Conservation (phyloP, 2,888 invertebrate genomes). For the Epicampocera succincta region DNA sequence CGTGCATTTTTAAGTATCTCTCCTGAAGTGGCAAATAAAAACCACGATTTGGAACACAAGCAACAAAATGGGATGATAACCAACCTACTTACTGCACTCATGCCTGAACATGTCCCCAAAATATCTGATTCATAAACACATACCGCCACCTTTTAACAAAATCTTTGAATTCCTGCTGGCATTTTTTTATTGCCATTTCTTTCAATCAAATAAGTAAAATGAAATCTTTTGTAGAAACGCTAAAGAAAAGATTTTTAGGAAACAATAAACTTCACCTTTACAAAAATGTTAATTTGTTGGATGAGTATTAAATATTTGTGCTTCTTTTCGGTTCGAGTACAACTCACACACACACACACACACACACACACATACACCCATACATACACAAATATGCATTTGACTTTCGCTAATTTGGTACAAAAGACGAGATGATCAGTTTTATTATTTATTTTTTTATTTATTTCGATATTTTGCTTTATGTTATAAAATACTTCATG, state of each 20-base stretch:
- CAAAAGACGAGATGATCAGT: conserved; percentile 60
- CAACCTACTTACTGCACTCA: conserved; percentile 20
- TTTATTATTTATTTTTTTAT: conserved; percentile 47
- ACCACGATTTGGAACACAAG: conserved; percentile 13
- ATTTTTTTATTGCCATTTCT: conserved; percentile 19
- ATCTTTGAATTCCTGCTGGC: conserved; percentile 5
- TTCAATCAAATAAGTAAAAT: conserved; percentile 15
- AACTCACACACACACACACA: conserved; percentile 20
- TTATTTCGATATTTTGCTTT: conserved; percentile 32
- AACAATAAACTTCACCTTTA: conserved; percentile 56
- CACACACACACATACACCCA: conserved; percentile 20
- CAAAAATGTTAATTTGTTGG: conserved; percentile 33
- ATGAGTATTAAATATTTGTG: conserved; percentile 56
- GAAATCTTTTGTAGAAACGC: conserved; percentile 22
- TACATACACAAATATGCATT: background rate
- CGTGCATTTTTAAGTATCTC: background rate
- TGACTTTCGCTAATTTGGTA: conserved; percentile 68
- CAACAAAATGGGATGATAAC: conserved; percentile 29
- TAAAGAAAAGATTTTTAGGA: background rate
- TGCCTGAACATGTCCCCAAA: conserved; percentile 4
- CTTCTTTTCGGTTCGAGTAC: background rate
- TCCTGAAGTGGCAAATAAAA: background rate
- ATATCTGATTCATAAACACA: conserved; percentile 20
- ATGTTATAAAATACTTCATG: conserved; percentile 45
- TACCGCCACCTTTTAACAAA: background rate